Conservation (phyloP, 2,888 invertebrate species). For the Eupeodes luniger region DNA sequence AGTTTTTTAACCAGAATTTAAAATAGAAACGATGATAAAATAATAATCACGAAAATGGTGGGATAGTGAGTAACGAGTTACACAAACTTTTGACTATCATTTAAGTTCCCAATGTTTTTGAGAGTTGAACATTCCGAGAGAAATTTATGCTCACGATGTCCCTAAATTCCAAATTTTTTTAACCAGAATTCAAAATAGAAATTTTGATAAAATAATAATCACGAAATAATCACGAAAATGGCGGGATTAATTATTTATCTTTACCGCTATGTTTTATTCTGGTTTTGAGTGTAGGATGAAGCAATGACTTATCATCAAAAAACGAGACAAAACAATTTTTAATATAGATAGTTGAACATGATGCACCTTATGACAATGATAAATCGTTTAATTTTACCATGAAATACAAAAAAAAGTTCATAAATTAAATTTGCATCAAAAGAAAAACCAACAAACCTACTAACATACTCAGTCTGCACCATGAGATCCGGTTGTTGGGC, state of each 20-base stretch:
- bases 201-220: background rate
- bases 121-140: too few species aligned
- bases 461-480: background rate
- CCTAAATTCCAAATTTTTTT: too few species aligned
- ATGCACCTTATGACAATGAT: background rate
- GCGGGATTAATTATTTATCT: background rate
- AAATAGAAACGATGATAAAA: background rate
- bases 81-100: too few species aligned
- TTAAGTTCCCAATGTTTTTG: too few species aligned
- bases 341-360: background rate
- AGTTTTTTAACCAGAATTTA: background rate
- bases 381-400: background rate
- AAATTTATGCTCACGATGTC: too few species aligned
- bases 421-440: background rate
- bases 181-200: background rate
- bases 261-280: too few species aligned
- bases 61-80: too few species aligned
- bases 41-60: background rate
- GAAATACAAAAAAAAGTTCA: conserved; percentile 2
- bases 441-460: background rate
- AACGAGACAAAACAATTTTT: background rate
- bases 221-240: background rate
- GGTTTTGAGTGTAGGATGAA: background rate
- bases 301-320: background rate
- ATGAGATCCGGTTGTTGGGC: conserved; percentile 49